Base-by-base conservation (phyloP, 2,113 vertebrate species). In the Tragelaphus scriptus region DNA sequence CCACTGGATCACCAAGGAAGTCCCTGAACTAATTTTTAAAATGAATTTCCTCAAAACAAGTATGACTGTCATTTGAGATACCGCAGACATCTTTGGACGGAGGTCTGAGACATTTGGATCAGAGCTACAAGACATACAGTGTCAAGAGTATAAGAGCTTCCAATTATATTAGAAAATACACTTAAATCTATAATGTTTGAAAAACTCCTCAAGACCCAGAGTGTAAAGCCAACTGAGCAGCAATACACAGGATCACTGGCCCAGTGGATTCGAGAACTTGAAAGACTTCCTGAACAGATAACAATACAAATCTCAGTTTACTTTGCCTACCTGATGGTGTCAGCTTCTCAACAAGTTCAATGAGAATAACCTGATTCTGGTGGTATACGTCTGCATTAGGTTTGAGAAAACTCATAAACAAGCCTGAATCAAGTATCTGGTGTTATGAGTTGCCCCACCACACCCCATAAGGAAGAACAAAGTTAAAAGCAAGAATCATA, bases 171-270 rank as follows among this genome's bases (percentile, higher is more conserved):
- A 8, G 97, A 97, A 98, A 97, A 90, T n/a, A 49, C 56, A 98
- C 87, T 90, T 97, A 91, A 91, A 97, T 96, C 84, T 97, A 25
- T 2, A 88, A 94, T 68, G 40, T 96, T 97, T 94, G 89, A 94
- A 91, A 92, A 59, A 96, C 47, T 96, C 95, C 65, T 63, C 77
- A 90, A 97, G 86, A 97, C 90, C 84, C 88, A 58, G n/a, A 96
- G 55, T 97, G 19, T 89, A 98, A 98, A 98, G 91, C 97, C 89
- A 98, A 98, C 93, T 95, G 96, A 80, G 94, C 91, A 95, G 13
- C 85, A 65, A 6, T 32, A 98, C 58, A 98, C 77, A 87, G 94
- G 90, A 95, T 85, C 36, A 92, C 51, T 93, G 96, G 97, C 88
- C 92, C 90, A 91, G 17, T 3, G 30, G 82, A 97, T 92, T 91